Base-by-base conservation (phyloP, 2,797 vertebrate genomes). In the Trematocara caparti region DNA sequence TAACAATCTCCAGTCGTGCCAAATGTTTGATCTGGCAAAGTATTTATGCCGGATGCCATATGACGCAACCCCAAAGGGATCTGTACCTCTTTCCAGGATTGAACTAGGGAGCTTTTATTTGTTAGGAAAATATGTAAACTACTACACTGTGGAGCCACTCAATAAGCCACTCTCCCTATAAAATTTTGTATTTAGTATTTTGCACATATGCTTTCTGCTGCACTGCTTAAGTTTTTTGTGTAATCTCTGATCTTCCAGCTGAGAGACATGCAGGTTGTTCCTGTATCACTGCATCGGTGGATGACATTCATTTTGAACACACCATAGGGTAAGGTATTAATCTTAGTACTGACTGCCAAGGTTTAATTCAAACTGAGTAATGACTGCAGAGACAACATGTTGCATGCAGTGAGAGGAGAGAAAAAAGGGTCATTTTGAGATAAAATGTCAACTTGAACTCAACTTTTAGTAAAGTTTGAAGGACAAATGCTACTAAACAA, bases 261-360 rank as follows among this genome's bases (percentile, higher is more conserved):
- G 98, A 99, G 94, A 97, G 97, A 87, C 98, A 99, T 1, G 97
- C 98, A 0, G 97, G 97, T 86, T 98, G 97, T 83, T 97, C 97
- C 17, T 99, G 98, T 38, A 96, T 99, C 93, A 99, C 98, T 0
- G 98, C 98, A 12, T 99, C 98, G 9, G 97, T 99, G 95, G 98
- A 99, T 9, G 98, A 99, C 85, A 99, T 99, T 93, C 97, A 99
- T 94, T 99, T 99, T 90, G 98, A 99, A 91, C 97, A 97, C 62
- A 99, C 97, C 43, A 98, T 99, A 83, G 97, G 97, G 98, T 99
- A 96, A 96, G 34, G 36, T 48, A 51, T 83, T 71, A 24, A 64
- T 55, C 24, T 48, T 9, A 48, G 30, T 32, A 48, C 30, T 19
- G 21, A 81, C 32, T 38, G n/a, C 43, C 21, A 14, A 48, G 7